Percentiles rank a stretch among this genome's conserved stretches.
Conservation (phyloP, 2,797 vertebrate genomes). For the Ataeniobius toweri region DNA sequence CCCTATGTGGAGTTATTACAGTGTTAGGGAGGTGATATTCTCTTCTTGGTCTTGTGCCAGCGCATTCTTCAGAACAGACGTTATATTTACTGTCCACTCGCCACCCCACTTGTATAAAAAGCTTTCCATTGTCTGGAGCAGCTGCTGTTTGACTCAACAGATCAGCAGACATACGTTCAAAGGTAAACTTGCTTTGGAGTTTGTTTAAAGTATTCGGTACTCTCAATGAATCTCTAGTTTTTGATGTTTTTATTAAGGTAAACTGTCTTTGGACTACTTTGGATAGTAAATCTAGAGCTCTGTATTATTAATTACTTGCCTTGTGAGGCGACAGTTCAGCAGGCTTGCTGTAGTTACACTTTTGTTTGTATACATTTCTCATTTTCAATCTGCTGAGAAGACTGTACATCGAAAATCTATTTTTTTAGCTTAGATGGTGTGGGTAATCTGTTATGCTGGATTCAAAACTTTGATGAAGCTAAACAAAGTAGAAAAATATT, state of each 20-base stretch:
- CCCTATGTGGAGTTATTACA: conserved; percentile 39
- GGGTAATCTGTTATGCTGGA: not conserved
- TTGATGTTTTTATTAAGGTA: not conserved
- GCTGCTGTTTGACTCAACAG: conserved; percentile 51
- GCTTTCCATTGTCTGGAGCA: conserved; percentile 67
- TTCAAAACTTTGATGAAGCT: conserved; percentile 1
- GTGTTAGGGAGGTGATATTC: conserved; percentile 68
- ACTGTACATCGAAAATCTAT: not conserved
- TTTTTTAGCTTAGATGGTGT: not conserved
- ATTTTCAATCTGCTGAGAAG: not conserved
- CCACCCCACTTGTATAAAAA: conserved; percentile 67
- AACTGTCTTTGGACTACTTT: not conserved
- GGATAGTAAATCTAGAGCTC: not conserved
- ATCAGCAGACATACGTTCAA: conserved; percentile 32
- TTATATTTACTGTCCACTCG: conserved; percentile 71
- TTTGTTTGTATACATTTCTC: not conserved
- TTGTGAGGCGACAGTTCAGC: not conserved
- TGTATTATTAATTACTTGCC: not conserved
- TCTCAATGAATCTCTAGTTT: not conserved
- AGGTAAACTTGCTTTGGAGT: conserved; percentile 64
- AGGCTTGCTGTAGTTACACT: not conserved
- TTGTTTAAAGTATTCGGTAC: not conserved
- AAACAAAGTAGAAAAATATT: conserved; percentile 19
- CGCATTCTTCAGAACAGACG: conserved; percentile 73
- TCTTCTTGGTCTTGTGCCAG: conserved; percentile 68